Percentiles rank a stretch among this genome's conserved stretches.
Conservation (phyloP, 2,113 vertebrate species). For the Sterrhoptilus dennistouni region DNA sequence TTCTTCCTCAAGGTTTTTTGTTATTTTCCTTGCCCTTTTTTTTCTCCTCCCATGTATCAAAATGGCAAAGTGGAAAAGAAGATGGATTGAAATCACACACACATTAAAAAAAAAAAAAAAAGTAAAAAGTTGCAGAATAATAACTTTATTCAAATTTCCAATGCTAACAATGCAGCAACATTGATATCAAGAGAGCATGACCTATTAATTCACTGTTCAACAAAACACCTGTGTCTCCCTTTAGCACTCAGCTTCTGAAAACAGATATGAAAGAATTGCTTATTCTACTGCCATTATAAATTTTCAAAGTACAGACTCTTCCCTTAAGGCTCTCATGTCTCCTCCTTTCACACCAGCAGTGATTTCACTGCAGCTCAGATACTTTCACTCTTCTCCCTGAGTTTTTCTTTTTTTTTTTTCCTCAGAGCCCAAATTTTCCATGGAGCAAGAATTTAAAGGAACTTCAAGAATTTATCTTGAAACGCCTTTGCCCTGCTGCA, state of each 20-base stretch:
- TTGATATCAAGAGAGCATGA: neutral
- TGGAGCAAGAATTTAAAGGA: neutral
- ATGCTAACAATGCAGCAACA: neutral
- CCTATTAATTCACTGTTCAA: neutral
- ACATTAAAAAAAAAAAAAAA: rapidly evolving
- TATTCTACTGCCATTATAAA: neutral
- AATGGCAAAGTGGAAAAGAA: neutral
- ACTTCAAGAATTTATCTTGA: neutral
- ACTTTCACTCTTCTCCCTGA: neutral
- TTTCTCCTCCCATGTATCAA: neutral
- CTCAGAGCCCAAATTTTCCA: neutral
- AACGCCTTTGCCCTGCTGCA: neutral
- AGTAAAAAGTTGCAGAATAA: neutral
- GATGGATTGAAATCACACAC: neutral
- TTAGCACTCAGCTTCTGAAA: neutral
- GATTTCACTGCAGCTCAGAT: neutral
- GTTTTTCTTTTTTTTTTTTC: neutral
- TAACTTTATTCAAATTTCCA: neutral
- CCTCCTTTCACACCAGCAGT: neutral
- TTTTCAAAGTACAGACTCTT: neutral
- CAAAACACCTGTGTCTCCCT: neutral
- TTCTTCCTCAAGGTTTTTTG: neutral
- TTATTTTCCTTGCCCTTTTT: neutral
- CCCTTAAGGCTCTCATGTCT: neutral
- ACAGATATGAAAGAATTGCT: neutral